Evolutionary conservation across 2,797 vertebrate species (phyloP), one percentile per base, ranked within the genome.

Genomic region (Poeciliopsis gracilis): DNA sequence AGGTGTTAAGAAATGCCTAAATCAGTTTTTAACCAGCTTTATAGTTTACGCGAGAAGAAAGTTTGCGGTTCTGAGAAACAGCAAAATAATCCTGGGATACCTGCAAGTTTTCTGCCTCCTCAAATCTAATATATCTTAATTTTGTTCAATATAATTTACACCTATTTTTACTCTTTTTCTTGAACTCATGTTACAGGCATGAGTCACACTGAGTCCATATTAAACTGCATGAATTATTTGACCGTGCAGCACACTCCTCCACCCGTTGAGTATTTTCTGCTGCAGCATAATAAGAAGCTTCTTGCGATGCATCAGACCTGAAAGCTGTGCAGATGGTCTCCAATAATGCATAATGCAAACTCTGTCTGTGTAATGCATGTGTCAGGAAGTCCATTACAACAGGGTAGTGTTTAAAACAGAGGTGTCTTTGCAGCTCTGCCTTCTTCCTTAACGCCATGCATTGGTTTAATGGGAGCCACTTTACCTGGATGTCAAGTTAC

Each of bases 301-400:
- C 72, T 88, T 70, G 36, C 63, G 10, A 36, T 81, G 86, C 86
- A 89, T 92, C 89, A 91, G 86, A 87, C 89, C 88, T 83, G 82
- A 90, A 82, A 86, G 88, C 83, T 61, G 83, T 80, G 82, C 89
- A 90, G 91, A 89, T 89, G 84, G 86, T 63, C 73, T 75, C 78
- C 87, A 88, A 91, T 90, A 79, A 91, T 90, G 76, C 84, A 92
- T 91, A 92, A 93, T 91, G 86, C 84, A 90, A 81, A 82, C 77
- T 85, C 84, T 77, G 59, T 75, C 47, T 81, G 82, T 83, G 82
- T 69, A 79, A 84, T 49, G 79, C 71, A 79, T 55, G 70, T 83
- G 86, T 91, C 82, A 82, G 86, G 84, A 86, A 88, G 84, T 89
- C 87, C 88, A 91, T 93, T 92, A 92, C 81, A 76, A 43, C 38